Evolutionary conservation across 2,888 invertebrate genomes (phyloP).

Genomic region (Melinaea marsaeus): DNA sequence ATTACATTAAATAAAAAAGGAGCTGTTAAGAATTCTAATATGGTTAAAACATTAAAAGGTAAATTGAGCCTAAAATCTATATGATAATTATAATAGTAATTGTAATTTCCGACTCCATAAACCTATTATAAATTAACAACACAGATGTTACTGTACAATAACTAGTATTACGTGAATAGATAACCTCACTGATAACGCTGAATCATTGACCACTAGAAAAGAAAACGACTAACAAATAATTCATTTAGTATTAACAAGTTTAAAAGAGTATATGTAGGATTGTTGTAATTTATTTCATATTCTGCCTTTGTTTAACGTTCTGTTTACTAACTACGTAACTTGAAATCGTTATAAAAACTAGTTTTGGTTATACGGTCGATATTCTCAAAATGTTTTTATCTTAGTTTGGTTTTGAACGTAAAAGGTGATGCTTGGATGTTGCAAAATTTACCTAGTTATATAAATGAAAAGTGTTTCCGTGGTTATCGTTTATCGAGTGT

Average conservation of each 20-base stretch:
- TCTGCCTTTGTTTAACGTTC: not conserved
- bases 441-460: not conserved
- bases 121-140: constrained; percentile 1
- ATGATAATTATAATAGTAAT: too few relatives aligned
- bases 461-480: not conserved
- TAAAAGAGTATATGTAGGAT: too few relatives aligned
- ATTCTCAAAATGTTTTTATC: not conserved
- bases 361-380: not conserved
- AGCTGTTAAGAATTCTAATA: too few relatives aligned
- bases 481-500: constrained; percentile 1
- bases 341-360: not conserved
- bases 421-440: not conserved
- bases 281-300: too few relatives aligned
- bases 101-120: too few relatives aligned
- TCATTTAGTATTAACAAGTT: not conserved
- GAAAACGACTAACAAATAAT: not conserved
- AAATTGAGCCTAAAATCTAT: too few relatives aligned
- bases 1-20: too few relatives aligned
- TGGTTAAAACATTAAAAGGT: too few relatives aligned
- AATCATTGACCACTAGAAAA: constrained; percentile 17
- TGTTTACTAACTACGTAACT: not conserved
- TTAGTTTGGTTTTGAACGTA: not conserved
- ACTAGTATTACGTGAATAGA: constrained; percentile 15
- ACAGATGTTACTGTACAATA: constrained; percentile 11
- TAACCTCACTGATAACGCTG: constrained; percentile 33